Percentiles rank a stretch among this genome's conserved stretches.
phyloP scores from a whole-genome alignment of 2,113 vertebrate genomes.

The Muntiacus muntjak region DNA sequence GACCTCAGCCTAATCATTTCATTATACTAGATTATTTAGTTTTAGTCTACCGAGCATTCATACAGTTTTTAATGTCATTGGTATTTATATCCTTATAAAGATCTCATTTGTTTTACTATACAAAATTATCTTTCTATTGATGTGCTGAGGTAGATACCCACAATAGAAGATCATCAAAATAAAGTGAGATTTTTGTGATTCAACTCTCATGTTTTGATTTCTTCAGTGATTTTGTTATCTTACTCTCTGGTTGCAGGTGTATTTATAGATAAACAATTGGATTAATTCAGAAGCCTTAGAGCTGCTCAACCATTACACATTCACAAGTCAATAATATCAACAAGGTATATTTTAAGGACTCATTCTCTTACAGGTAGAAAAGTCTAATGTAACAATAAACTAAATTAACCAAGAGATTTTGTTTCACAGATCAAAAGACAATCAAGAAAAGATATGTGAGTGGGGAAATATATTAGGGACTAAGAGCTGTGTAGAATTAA shows the following conservation, averaged over 20 bases:
- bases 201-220: slow-evolving; percentile 44
- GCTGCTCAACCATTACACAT: neutral
- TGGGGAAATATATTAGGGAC: neutral
- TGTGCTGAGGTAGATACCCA: neutral
- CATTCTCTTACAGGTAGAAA: neutral
- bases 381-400: neutral
- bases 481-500: neutral
- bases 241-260: slow-evolving; percentile 9
- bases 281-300: slow-evolving; percentile 17
- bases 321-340: neutral
- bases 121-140: slow-evolving; percentile 38
- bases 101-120: slow-evolving; percentile 46
- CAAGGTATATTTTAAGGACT: neutral
- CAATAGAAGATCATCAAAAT: slow-evolving; percentile 51
- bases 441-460: neutral
- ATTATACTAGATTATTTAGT: slow-evolving; percentile 44
- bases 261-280: slow-evolving; percentile 46
- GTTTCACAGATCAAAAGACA: neutral
- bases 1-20: slow-evolving; percentile 18
- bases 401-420: slow-evolving; percentile 26
- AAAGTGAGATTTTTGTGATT: slow-evolving; percentile 60
- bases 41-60: slow-evolving; percentile 44
- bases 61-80: slow-evolving; percentile 28
- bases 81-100: slow-evolving; percentile 44
- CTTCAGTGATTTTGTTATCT: slow-evolving; percentile 43